Conservation (phyloP, 2,113 vertebrate genomes). For the Microcebus jonahi region DNA sequence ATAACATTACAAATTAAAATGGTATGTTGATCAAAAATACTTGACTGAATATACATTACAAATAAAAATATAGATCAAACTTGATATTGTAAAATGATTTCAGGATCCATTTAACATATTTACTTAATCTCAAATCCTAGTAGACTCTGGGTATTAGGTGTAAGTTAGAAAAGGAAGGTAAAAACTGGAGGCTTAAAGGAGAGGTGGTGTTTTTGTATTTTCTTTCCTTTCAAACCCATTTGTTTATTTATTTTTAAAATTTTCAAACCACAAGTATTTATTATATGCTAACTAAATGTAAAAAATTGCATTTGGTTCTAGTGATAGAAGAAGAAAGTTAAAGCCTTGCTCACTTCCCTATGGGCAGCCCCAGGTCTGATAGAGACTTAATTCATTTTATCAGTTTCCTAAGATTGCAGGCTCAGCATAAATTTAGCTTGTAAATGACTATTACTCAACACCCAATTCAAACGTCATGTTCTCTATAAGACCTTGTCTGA, state of each 20-base stretch:
- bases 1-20: neutral
- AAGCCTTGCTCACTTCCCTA: neutral
- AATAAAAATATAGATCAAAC: neutral
- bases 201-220: neutral
- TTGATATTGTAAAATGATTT: neutral
- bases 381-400: neutral
- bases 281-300: neutral
- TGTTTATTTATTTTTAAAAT: neutral
- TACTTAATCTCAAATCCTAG: neutral
- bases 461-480: neutral
- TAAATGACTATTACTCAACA: neutral
- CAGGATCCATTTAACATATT: neutral
- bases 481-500: neutral
- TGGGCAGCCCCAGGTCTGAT: neutral
- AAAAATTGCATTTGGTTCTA: neutral
- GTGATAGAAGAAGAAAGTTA: neutral
- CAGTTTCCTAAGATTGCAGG: neutral
- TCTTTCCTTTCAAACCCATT: neutral
- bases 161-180: neutral
- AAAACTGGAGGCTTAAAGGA: neutral
- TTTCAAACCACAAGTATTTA: neutral
- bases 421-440: neutral
- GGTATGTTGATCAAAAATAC: neutral
- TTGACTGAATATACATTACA: neutral
- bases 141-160: neutral